Evolutionary conservation across 1,140 invertebrate genomes (phyloP).

Genomic region (Anadara kagoshimensis): DNA sequence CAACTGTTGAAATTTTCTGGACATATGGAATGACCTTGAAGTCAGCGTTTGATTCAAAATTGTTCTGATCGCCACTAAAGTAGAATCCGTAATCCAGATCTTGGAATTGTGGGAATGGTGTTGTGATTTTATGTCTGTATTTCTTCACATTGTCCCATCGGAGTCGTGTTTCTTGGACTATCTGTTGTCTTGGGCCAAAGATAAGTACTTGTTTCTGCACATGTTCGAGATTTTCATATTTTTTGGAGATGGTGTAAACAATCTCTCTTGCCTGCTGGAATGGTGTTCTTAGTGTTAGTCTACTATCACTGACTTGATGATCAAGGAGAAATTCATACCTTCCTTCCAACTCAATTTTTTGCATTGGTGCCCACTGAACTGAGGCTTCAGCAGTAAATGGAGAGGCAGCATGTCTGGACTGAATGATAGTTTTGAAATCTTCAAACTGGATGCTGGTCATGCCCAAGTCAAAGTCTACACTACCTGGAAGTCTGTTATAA

Average conservation of each 20-base stretch:
- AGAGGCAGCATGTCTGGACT: constrained; percentile 38
- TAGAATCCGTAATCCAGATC: constrained; percentile 33
- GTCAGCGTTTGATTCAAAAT: constrained; percentile 40
- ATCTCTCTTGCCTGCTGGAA: constrained; percentile 30
- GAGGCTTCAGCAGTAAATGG: constrained; percentile 39
- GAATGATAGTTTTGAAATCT: constrained; percentile 41
- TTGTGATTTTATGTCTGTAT: constrained; percentile 25
- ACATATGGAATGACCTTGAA: constrained; percentile 45
- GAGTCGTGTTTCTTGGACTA: constrained; percentile 29
- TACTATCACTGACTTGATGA: constrained; percentile 31
- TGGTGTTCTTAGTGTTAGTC: constrained; percentile 39
- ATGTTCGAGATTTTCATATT: constrained; percentile 43
- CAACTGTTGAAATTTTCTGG: constrained; percentile 27
- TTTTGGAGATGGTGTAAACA: constrained; percentile 19
- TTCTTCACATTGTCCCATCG: constrained; percentile 36
- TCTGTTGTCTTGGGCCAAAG: constrained; percentile 34
- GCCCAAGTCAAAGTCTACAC: constrained; percentile 26
- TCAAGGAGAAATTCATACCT: constrained; percentile 19
- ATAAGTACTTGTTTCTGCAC: constrained; percentile 23
- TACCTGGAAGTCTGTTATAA: constrained; percentile 25
- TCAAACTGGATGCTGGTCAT: constrained; percentile 33
- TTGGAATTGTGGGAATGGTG: constrained; percentile 46
- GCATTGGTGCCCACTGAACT: constrained; percentile 32
- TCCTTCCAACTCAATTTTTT: constrained; percentile 24
- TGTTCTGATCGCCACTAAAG: constrained; percentile 26